Conservation (phyloP, 53 echinoderm and acorn worm genomes). For the Echinometra lucunter region DNA sequence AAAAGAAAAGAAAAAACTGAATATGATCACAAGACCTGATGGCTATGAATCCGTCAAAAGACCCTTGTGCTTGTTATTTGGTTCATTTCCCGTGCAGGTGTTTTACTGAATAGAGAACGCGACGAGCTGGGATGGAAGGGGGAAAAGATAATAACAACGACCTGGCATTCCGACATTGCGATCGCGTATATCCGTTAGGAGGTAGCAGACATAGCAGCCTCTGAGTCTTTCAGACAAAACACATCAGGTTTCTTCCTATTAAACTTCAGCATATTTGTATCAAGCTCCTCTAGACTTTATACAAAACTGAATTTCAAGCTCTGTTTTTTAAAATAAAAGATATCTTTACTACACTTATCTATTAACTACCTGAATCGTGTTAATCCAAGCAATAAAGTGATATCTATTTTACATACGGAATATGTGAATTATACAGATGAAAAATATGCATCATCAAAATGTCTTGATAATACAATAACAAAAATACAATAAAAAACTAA, state of each 20-base stretch:
- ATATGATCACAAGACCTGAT: slow-evolving; percentile 52
- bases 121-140: slow-evolving; percentile 14
- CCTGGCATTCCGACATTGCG: slow-evolving; percentile 50
- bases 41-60: slow-evolving; percentile 38
- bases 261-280: neutral
- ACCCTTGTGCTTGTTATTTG: slow-evolving; percentile 69
- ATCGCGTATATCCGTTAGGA: slow-evolving; percentile 26
- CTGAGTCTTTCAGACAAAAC: neutral
- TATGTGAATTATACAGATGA: too few species aligned
- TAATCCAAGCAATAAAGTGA: too few species aligned
- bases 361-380: too few species aligned
- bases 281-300: too few species aligned
- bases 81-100: slow-evolving; percentile 69
- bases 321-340: too few species aligned
- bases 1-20: slow-evolving; percentile 37
- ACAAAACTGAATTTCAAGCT: too few species aligned
- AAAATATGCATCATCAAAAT: too few species aligned
- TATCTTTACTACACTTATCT: too few species aligned
- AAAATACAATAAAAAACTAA: too few species aligned
- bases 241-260: neutral
- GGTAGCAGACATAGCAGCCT: neutral
- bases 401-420: too few species aligned
- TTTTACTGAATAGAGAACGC: slow-evolving; percentile 60
- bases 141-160: slow-evolving; percentile 48
- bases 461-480: too few species aligned